Conservation (phyloP, 2,888 invertebrate genomes). For the Argynnis bischoffii region DNA sequence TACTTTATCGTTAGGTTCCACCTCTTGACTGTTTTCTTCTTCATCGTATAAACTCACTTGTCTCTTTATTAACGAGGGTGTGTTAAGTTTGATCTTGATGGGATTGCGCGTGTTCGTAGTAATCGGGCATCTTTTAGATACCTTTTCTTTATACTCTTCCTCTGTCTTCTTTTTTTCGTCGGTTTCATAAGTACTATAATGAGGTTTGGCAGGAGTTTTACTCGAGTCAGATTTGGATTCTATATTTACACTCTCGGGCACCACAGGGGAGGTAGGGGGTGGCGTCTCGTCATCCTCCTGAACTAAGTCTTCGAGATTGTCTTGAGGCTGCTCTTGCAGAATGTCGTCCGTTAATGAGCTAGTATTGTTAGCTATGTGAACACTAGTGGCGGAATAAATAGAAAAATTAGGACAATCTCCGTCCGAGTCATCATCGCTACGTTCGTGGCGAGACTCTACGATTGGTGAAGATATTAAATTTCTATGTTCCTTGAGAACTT, state of each 20-base stretch:
- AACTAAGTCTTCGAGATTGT: slow-evolving; percentile 53
- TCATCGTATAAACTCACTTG: slow-evolving; percentile 79
- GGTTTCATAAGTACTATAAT: slow-evolving; percentile 28
- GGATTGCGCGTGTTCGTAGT: slow-evolving; percentile 67
- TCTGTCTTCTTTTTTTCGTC: slow-evolving; percentile 50
- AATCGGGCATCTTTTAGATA: slow-evolving; percentile 68
- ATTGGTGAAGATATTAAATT: slow-evolving; percentile 50
- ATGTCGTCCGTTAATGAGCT: slow-evolving; percentile 42
- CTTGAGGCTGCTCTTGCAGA: slow-evolving; percentile 37
- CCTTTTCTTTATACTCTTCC: slow-evolving; percentile 65
- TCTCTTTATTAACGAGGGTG: slow-evolving; percentile 77
- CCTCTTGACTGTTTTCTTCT: slow-evolving; percentile 37
- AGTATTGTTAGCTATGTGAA: slow-evolving; percentile 85
- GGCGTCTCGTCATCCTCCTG: slow-evolving; percentile 55
- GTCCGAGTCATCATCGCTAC: slow-evolving; percentile 77
- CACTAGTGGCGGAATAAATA: slow-evolving; percentile 91
- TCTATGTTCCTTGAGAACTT: slow-evolving; percentile 66
- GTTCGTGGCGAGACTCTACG: slow-evolving; percentile 46
- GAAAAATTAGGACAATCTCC: slow-evolving; percentile 93
- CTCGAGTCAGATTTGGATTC: slow-evolving; percentile 21
- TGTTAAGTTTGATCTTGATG: slow-evolving; percentile 70
- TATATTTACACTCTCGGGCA: slow-evolving; percentile 6
- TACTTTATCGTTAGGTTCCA: slow-evolving; percentile 30
- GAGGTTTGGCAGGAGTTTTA: slow-evolving; percentile 20
- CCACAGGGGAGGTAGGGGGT: slow-evolving; percentile 32